Percentiles rank a stretch among this genome's conserved stretches.
Conservation (phyloP, 2,113 vertebrate genomes). For the Cyphomyrus discorhynchus region DNA sequence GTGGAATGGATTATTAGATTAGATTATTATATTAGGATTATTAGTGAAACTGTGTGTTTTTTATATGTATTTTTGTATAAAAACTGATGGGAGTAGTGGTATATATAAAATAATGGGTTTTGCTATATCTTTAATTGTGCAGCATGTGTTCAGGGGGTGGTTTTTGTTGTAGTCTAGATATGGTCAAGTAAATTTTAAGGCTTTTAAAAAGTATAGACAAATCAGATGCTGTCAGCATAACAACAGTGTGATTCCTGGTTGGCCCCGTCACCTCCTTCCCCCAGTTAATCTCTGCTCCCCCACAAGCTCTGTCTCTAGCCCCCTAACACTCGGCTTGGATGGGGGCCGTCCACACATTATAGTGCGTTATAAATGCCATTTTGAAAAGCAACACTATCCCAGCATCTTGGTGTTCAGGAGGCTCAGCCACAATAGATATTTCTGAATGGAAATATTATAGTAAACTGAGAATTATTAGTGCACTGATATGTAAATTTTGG, state of each 20-base stretch:
- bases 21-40: no score
- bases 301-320: background rate
- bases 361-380: no score
- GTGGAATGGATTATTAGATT: conserved; percentile 24
- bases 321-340: background rate
- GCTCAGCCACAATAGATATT: no score
- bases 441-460: no score
- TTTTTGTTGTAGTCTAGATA: background rate
- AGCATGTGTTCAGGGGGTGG: conserved; percentile 13
- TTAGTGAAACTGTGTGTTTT: conserved; percentile 24
- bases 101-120: conserved; percentile 10
- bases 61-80: conserved; percentile 15
- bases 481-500: no score
- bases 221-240: background rate
- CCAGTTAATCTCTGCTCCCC: background rate
- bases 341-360: no score
- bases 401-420: no score
- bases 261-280: background rate
- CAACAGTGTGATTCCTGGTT: background rate
- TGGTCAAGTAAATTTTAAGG: conserved; percentile 11
- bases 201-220: conserved; percentile 16
- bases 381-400: no score
- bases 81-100: conserved; percentile 34
- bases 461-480: no score
- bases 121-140: conserved; percentile 25